Percentiles rank a stretch among this genome's conserved stretches.
These are phyloP conservation scores for Ammospiza maritima DNA, from an alignment of 2,797 vertebrate species.

Conservation along the genomic window DNA sequence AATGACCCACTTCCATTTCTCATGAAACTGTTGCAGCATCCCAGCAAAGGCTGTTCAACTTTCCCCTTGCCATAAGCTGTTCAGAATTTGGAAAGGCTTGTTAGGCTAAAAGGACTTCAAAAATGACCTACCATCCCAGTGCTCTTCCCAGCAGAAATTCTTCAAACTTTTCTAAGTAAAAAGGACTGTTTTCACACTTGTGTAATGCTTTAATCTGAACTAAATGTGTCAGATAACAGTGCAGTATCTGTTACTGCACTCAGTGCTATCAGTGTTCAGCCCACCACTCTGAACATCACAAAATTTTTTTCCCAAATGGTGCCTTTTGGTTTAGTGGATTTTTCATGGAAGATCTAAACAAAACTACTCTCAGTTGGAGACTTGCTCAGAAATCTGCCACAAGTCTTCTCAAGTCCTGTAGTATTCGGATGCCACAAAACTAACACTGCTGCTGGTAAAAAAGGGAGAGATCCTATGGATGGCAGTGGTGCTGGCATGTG, in stretches of 20 bases:
- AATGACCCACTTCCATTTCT: constrained; percentile 19
- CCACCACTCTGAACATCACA: background rate
- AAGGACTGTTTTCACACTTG: background rate
- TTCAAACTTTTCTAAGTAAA: background rate
- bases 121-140: background rate
- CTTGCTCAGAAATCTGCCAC: background rate
- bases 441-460: background rate
- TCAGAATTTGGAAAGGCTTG: background rate
- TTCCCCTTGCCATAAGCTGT: background rate
- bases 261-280: background rate
- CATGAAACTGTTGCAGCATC: background rate
- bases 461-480: rapidly evolving
- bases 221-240: background rate
- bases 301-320: background rate
- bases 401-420: background rate
- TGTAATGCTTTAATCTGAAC: background rate
- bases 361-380: background rate
- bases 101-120: background rate
- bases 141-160: background rate
- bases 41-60: background rate
- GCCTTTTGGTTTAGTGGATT: background rate
- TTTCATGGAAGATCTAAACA: background rate
- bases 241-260: background rate
- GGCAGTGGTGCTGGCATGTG: background rate
- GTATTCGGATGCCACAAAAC: background rate